These are phyloP conservation scores for Calyptommatus sinebrachiatus DNA, from an alignment of 2,113 vertebrate genomes.

Conservation along the genomic window DNA sequence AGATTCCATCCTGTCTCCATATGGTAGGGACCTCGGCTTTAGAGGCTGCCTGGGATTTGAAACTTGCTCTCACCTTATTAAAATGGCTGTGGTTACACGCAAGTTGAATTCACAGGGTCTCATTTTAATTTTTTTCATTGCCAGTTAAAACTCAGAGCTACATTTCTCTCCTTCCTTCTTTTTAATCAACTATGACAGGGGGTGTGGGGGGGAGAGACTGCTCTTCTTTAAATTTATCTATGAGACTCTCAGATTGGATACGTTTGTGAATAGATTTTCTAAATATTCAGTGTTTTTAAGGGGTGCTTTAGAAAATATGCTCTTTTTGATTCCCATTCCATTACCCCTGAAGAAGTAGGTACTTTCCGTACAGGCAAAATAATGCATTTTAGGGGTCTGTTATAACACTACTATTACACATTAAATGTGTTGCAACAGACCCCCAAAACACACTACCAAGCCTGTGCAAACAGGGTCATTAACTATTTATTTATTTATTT, in stretches of 20 bases:
- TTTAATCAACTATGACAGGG: conserved; percentile 52
- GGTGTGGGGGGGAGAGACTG: conserved; percentile 47
- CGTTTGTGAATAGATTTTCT: conserved; percentile 26
- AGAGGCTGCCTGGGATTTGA: conserved; percentile 66
- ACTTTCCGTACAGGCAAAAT: too few relatives aligned
- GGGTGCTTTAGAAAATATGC: too few relatives aligned
- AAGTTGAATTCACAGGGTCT: conserved; percentile 66
- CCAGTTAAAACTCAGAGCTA: conserved; percentile 48
- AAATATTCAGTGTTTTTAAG: not conserved
- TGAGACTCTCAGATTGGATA: not conserved
- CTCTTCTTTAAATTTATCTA: not conserved
- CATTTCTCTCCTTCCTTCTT: conserved; percentile 24
- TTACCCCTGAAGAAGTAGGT: too few relatives aligned
- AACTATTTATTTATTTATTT: too few relatives aligned
- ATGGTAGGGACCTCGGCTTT: conserved; percentile 73
- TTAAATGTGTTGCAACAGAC: too few relatives aligned
- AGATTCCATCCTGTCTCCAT: conserved; percentile 83
- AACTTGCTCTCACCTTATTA: conserved; percentile 79
- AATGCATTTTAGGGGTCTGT: too few relatives aligned
- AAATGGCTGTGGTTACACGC: conserved; percentile 74
- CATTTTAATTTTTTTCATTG: conserved; percentile 61
- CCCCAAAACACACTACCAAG: too few relatives aligned
- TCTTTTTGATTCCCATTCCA: too few relatives aligned
- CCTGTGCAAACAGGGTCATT: too few relatives aligned
- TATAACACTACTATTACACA: too few relatives aligned